These are phyloP conservation scores for Eriosoma lanigerum DNA, from an alignment of 1,140 invertebrate genomes.

Conservation along the genomic window DNA sequence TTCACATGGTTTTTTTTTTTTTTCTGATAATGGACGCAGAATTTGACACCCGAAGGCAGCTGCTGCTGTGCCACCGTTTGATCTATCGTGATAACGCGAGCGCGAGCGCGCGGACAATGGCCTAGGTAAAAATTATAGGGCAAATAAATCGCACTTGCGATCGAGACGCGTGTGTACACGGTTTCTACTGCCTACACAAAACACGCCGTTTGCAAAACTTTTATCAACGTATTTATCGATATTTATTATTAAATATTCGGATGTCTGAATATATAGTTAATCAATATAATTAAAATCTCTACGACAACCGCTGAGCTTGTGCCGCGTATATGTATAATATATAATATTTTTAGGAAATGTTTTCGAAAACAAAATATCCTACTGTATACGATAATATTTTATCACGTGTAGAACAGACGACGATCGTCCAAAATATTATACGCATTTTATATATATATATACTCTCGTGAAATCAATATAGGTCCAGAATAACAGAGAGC, in stretches of 20 bases:
- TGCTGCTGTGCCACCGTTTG: conserved; percentile 35
- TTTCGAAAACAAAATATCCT: too few relatives aligned
- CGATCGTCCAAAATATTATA: conserved; percentile 31
- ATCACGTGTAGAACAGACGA: conserved; percentile 18
- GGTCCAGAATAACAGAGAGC: neutral
- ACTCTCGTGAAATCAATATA: conserved; percentile 30
- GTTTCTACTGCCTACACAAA: too few relatives aligned
- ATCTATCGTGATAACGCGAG: conserved; percentile 28
- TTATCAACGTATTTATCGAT: neutral
- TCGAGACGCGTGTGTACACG: neutral
- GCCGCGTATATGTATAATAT: too few relatives aligned
- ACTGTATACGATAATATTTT: too few relatives aligned
- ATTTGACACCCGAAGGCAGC: conserved; percentile 48
- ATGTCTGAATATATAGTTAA: too few relatives aligned
- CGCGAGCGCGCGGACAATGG: conserved; percentile 7
- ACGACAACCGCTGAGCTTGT: too few relatives aligned
- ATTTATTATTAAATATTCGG: too few relatives aligned
- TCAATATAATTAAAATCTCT: too few relatives aligned
- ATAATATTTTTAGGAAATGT: too few relatives aligned
- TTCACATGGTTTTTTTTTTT: neutral
- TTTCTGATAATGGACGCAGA: conserved; percentile 38
- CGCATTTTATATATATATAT: too few relatives aligned
- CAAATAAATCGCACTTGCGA: neutral
- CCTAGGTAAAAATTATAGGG: conserved; percentile 39
- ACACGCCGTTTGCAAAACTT: neutral